phyloP scores from a whole-genome alignment of 2,113 vertebrate species.

The Phyllopteryx taeniolatus region DNA sequence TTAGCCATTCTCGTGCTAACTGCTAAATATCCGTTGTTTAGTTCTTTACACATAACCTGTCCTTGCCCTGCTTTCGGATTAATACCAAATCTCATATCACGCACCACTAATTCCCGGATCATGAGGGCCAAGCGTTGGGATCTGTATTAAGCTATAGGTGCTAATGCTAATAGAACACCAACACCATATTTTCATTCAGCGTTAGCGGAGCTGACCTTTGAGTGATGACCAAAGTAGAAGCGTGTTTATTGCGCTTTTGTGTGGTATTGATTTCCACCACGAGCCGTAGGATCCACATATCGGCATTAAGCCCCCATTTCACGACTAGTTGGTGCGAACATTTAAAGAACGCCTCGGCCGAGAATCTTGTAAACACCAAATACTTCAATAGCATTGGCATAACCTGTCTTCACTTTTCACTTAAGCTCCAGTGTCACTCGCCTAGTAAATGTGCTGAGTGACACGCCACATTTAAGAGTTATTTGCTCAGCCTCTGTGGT shows the following conservation, averaged over 20 bases:
- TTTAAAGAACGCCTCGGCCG: background rate
- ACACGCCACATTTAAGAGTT: background rate
- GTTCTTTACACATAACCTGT: background rate
- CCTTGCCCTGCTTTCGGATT: background rate
- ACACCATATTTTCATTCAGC: background rate
- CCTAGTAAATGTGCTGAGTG: background rate
- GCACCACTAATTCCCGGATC: background rate
- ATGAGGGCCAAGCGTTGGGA: background rate
- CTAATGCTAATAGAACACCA: background rate
- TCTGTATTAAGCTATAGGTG: background rate
- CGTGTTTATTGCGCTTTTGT: background rate
- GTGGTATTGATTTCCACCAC: background rate
- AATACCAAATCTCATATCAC: background rate
- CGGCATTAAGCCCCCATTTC: background rate
- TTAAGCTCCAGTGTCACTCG: background rate
- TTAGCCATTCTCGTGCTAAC: too few species aligned
- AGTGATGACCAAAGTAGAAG: background rate
- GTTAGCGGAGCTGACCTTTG: background rate
- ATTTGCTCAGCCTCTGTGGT: background rate
- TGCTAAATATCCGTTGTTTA: background rate
- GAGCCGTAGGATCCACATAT: background rate
- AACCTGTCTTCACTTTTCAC: constrained; percentile 1
- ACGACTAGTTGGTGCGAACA: background rate
- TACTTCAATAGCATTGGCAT: background rate
- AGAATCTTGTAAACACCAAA: background rate